Base-by-base conservation (phyloP, 1,140 invertebrate genomes). In the Armadillidium nasatum region DNA sequence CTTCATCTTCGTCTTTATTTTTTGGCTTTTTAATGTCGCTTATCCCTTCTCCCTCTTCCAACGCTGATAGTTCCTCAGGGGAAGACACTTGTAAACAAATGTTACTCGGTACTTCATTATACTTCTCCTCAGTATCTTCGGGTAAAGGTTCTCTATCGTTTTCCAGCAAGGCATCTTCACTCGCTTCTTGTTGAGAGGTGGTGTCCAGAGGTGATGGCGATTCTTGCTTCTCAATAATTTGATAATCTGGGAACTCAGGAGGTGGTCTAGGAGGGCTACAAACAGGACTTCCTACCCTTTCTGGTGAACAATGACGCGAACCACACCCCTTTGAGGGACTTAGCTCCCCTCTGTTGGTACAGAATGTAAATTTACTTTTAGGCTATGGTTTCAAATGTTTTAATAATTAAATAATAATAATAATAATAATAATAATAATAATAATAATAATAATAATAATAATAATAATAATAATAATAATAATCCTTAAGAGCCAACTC, bases 281-380 rank as follows among this genome's bases (percentile, higher is more conserved):
- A 33, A 33, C 33, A 33, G 33, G 33, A 33, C 33, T 33, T 33
- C 33, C 33, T 19, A 7, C 50, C 50, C 7, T 13, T 60, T 60
- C 50, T 15, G 50, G 50, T 3, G 50, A 15, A 19, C 50, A 60
- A 13, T 60, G 11, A 19, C 19, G 50, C 11, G 50, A 60, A 60
- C 11, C 50, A 60, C 11, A 19, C 50, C 50, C 50, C 50, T 19
- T 60, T 19, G 50, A 60, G 11, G 50, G 50, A 19, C 50, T 60
- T 60, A 60, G 50, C 50, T 19, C 50, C 50, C 50, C 19, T 60
- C 50, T 60, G 50, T 60, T 60, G 50, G 7, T 60, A 60, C 50
- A 60, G 50, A 60, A 60, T 13, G 11, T 19, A 60, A 19, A 15
- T 19, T 60, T 60, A 60, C 50, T 60, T 60, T 60, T 33, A 33